These are phyloP conservation scores for Hyposoter didymator DNA, from an alignment of 2,888 invertebrate genomes.

Conservation along the genomic window DNA sequence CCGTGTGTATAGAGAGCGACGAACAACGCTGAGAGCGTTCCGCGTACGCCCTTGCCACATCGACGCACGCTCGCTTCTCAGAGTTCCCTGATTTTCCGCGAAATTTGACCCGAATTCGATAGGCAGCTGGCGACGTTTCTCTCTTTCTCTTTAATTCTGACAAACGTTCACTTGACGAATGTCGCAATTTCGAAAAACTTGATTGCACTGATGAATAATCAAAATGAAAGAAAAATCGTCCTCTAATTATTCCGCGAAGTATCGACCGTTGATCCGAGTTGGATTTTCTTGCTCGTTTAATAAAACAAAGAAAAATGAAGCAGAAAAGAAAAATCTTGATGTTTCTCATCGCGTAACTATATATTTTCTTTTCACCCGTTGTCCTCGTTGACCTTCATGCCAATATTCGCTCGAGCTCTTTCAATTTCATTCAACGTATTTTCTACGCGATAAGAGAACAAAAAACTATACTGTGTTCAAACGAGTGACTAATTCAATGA, in stretches of 20 bases:
- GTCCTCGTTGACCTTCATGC: constrained; percentile 16
- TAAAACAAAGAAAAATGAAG: constrained; percentile 7
- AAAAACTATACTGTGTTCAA: constrained; percentile 76
- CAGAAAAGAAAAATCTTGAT: constrained; percentile 14
- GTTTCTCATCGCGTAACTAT: constrained; percentile 48
- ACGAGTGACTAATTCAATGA: constrained; percentile 68
- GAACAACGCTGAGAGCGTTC: too few species aligned
- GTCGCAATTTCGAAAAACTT: not conserved
- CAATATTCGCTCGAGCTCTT: constrained; percentile 44
- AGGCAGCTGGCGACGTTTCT: too few species aligned
- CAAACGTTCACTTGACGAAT: too few species aligned
- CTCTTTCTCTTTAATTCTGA: too few species aligned
- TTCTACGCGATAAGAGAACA: constrained; percentile 69
- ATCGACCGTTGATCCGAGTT: constrained; percentile 33
- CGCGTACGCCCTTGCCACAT: too few species aligned
- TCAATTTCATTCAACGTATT: constrained; percentile 68
- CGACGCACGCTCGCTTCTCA: too few species aligned
- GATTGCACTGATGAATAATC: not conserved
- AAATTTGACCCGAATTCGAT: too few species aligned
- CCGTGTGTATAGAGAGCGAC: too few species aligned
- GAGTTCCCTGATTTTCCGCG: too few species aligned
- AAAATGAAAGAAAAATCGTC: not conserved
- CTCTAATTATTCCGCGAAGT: constrained; percentile 1
- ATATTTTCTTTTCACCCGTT: constrained; percentile 33
- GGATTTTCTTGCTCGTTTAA: constrained; percentile 59